A percentile compares a stretch with the other conserved stretches of the same genome.
phyloP scores from a whole-genome alignment of 2,113 vertebrate genomes.

The Salvator merianae region DNA sequence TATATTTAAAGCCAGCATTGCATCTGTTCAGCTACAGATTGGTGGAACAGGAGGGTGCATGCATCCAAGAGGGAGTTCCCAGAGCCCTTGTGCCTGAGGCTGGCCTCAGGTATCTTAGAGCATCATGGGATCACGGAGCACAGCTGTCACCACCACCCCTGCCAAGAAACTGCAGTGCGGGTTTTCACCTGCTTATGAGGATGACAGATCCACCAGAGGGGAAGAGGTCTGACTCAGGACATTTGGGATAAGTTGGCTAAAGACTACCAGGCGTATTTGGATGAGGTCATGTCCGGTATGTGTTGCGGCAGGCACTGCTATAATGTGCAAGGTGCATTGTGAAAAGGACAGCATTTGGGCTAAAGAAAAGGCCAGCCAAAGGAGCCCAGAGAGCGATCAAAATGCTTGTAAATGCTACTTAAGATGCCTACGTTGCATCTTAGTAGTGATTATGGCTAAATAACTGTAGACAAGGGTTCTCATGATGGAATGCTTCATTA shows the following conservation, averaged over 20 bases:
- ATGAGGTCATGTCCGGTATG: not conserved
- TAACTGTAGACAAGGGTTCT: too few species aligned
- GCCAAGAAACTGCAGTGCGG: not conserved
- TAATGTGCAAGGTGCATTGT: not conserved
- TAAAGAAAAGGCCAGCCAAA: not conserved
- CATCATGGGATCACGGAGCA: rapidly evolving
- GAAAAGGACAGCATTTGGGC: not conserved
- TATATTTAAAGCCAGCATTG: not conserved
- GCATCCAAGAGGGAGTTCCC: conserved; percentile 9
- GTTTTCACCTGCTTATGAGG: not conserved
- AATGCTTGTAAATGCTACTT: not conserved
- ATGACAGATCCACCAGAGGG: not conserved
- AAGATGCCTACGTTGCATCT: too few species aligned
- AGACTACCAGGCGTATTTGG: too few species aligned
- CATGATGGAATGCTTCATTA: not conserved
- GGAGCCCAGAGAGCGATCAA: not conserved
- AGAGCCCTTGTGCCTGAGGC: not conserved
- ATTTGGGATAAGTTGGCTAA: not conserved
- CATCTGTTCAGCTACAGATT: not conserved
- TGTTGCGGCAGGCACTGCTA: not conserved
- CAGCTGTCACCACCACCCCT: conserved; percentile 3
- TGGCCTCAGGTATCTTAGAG: not conserved
- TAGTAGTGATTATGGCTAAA: not conserved
- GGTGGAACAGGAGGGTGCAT: not conserved
- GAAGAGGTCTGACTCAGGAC: not conserved